phyloP scores from a whole-genome alignment of 2,797 vertebrate genomes.

The Remorina albescens region DNA sequence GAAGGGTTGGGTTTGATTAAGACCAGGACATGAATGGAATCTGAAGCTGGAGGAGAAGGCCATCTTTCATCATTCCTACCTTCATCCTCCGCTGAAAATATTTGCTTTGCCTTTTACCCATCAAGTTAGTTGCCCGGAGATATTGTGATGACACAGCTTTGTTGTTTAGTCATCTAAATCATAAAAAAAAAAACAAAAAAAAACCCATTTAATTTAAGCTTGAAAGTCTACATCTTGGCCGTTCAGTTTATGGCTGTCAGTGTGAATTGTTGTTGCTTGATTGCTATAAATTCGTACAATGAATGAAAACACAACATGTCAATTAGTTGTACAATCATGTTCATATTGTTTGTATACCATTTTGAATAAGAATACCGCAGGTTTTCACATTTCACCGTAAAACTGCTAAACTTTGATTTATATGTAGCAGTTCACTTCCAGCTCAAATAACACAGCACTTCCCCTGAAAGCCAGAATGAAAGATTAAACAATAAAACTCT shows the following conservation, averaged over 20 bases:
- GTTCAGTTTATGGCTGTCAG: conserved; percentile 45
- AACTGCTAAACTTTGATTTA: conserved; percentile 16
- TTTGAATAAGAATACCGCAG: conserved; percentile 7
- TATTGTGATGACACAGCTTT: conserved; percentile 27
- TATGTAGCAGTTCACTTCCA: conserved; percentile 2
- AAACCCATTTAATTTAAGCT: conserved; percentile 24
- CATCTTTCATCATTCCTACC: conserved; percentile 45
- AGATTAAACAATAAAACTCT: conserved; percentile 36
- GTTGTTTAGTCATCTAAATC: conserved; percentile 22
- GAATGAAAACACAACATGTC: conserved; percentile 25
- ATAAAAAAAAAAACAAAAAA: too few relatives aligned
- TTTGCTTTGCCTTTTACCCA: conserved; percentile 48
- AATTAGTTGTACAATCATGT: conserved; percentile 1
- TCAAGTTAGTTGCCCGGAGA: conserved; percentile 40
- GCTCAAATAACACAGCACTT: conserved; percentile 4
- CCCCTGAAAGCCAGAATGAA: conserved; percentile 1
- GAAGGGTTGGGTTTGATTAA: conserved; percentile 8
- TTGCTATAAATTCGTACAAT: neutral
- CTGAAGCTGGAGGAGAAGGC: conserved; percentile 42
- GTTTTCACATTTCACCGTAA: conserved; percentile 19
- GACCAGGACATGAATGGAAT: conserved; percentile 35
- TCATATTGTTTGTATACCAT: conserved; percentile 13
- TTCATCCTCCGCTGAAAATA: conserved; percentile 38
- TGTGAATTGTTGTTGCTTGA: conserved; percentile 28
- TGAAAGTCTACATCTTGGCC: conserved; percentile 31